phyloP scores from a whole-genome alignment of 2,113 vertebrate genomes.

The Pteruthius melanotis region DNA sequence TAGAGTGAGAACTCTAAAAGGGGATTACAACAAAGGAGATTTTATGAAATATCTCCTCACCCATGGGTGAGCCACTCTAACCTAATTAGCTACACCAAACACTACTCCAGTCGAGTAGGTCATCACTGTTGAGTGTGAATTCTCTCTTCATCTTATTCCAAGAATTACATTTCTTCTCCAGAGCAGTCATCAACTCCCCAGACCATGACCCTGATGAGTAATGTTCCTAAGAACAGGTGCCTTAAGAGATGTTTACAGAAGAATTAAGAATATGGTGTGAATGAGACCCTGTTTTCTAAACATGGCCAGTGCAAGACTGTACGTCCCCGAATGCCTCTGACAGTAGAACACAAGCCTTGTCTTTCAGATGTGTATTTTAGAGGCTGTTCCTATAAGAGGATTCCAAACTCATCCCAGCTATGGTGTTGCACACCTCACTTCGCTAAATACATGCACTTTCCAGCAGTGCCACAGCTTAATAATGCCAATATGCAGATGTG shows the following conservation, averaged over 20 bases:
- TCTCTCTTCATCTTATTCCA: not conserved
- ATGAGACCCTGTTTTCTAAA: not conserved
- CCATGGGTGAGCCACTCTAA: not conserved
- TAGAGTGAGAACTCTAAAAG: not conserved
- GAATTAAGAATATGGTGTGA: not conserved
- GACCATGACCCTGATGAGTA: not conserved
- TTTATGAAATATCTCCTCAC: not conserved
- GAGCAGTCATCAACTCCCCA: not conserved
- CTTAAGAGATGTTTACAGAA: not conserved
- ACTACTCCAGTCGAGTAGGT: not conserved
- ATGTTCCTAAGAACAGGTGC: not conserved
- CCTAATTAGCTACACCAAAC: not conserved
- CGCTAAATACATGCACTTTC: not conserved
- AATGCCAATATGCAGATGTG: not conserved
- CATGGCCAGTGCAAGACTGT: not conserved
- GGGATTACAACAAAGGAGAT: not conserved
- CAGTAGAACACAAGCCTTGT: not conserved
- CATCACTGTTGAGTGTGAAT: not conserved
- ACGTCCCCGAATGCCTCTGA: not conserved
- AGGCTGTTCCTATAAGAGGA: not conserved
- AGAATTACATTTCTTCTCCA: not conserved
- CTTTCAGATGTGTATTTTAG: not conserved
- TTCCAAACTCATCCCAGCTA: not conserved
- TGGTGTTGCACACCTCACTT: accelerated
- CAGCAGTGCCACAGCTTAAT: not conserved